Percentiles rank a stretch among this genome's conserved stretches.
Evolutionary conservation across 2,797 vertebrate species (phyloP).

Genomic region (Rhynchotus rufescens): DNA sequence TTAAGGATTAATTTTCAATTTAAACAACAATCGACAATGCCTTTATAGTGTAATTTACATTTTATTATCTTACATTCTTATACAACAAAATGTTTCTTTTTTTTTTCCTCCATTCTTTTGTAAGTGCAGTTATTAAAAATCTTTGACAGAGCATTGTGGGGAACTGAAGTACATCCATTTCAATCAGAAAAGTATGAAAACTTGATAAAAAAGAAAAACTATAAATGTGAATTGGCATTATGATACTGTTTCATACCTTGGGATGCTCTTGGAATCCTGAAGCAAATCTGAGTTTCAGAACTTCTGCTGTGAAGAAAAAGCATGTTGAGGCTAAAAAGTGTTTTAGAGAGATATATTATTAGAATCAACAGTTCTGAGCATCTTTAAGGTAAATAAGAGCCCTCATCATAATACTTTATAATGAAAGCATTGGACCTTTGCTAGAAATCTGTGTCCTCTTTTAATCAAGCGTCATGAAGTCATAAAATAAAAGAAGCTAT

Average conservation of each 20-base stretch:
- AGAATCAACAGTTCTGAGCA: background rate
- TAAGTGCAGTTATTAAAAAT: background rate
- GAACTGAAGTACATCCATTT: background rate
- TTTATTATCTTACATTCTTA: background rate
- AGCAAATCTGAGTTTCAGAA: background rate
- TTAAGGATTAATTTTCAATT: background rate
- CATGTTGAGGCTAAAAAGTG: background rate
- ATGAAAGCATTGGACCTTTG: background rate
- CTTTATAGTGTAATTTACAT: background rate
- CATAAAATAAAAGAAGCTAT: background rate
- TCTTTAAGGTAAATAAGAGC: background rate
- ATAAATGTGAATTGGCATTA: background rate
- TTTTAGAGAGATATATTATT: background rate
- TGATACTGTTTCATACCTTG: background rate
- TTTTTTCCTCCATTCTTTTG: background rate
- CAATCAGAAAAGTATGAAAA: background rate
- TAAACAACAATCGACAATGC: background rate
- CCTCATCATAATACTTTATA: background rate
- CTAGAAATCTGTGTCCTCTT: background rate
- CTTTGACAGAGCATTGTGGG: background rate
- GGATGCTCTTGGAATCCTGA: background rate
- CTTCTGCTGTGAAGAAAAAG: background rate
- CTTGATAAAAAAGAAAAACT: background rate
- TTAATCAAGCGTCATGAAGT: background rate
- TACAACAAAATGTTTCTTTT: background rate